Base-by-base conservation (phyloP, 2,888 invertebrate genomes). In the Stenurella melanura region DNA sequence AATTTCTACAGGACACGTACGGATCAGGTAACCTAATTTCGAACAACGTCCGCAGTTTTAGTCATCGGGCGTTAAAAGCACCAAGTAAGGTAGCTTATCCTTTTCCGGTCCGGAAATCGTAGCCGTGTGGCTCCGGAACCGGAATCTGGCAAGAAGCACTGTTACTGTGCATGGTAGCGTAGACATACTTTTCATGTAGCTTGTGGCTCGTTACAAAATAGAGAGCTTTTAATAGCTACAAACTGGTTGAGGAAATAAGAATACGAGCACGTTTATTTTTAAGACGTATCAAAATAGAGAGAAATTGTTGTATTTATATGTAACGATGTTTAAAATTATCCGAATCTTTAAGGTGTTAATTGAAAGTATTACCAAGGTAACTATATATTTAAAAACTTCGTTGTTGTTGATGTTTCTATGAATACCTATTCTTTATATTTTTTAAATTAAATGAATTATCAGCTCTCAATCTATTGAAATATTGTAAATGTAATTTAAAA, bases 21-120 rank as follows among this genome's bases (percentile, higher is more conserved):
- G 76, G 74, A 75, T 78, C 79, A 81, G 82, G 82, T 83, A 84
- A 84, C 83, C 82, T 82, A 83, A 84, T 84, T 84, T 81, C 78
- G 76, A 75, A 80, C 71, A 80, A 78, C 79, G 83, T 80, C 81
- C 82, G 82, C 77, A 74, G 76, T 75, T 79, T 66, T 74, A 78
- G 74, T 76, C 78, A 76, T 75, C 61, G 76, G 78, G 74, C 78
- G 78, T 76, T 75, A 76, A 78, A 80, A 78, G 78, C 77, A 78
- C 76, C 75, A 75, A 73, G 73, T 64, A 74, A 74, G 77, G 79
- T 72, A 78, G 79, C 81, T 81, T 79, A 80, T 79, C 77, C 80
- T 67, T 77, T 81, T 84, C 81, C 82, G 77, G 61, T 34, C 77
- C 80, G 82, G 84, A 83, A 83, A 82, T 82, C 80, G 82, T 76